These are phyloP conservation scores for Catharus bicknelli DNA, from an alignment of 2,113 vertebrate species.

Conservation along the genomic window DNA sequence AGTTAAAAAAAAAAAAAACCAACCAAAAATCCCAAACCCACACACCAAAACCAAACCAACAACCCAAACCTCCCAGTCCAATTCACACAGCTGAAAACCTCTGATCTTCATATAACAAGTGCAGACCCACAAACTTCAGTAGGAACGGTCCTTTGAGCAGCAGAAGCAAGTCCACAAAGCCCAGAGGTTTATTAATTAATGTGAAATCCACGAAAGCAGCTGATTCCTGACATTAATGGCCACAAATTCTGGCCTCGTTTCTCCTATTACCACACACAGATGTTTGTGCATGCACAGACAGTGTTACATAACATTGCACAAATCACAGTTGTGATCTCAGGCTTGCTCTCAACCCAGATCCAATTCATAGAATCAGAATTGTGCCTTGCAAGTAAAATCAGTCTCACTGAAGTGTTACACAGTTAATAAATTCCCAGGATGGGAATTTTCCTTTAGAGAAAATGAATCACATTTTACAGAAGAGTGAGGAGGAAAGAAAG, in stretches of 20 bases:
- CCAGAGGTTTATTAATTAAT: neutral
- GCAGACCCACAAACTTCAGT: neutral
- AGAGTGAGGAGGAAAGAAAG: neutral
- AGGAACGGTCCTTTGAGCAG: constrained; percentile 38
- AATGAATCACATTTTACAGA: neutral
- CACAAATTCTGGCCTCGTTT: neutral
- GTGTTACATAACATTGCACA: neutral
- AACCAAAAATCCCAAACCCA: neutral
- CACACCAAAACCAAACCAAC: neutral
- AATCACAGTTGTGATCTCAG: neutral
- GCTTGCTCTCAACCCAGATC: neutral
- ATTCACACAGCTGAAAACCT: constrained; percentile 50
- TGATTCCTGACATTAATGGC: neutral
- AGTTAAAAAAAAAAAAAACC: constrained; percentile 1
- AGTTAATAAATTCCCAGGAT: neutral
- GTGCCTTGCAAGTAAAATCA: neutral
- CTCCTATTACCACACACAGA: neutral
- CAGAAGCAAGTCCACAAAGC: neutral
- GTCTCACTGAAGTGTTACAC: neutral
- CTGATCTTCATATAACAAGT: neutral
- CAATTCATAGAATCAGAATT: neutral
- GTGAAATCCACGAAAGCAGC: neutral
- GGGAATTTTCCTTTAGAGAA: neutral
- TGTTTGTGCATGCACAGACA: fast-evolving
- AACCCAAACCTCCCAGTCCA: neutral